A percentile compares a stretch with the other conserved stretches of the same genome.
Evolutionary conservation across 2,797 vertebrate species (phyloP).

Genomic region (Lacerta bilineata): DNA sequence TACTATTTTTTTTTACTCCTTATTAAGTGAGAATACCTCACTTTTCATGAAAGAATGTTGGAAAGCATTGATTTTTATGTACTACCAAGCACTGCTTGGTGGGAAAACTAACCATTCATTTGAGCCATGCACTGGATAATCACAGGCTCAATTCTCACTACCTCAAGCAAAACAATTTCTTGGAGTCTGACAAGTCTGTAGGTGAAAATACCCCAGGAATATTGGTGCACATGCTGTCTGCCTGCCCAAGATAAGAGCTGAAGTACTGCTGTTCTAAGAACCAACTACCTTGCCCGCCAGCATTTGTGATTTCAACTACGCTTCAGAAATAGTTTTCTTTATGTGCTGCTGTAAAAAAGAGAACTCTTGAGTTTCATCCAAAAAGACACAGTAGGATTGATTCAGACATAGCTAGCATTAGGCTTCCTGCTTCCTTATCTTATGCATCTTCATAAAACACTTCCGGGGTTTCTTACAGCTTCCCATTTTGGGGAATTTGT

Average conservation of each 20-base stretch:
- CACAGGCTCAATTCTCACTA: neutral
- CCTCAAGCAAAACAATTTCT: neutral
- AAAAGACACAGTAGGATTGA: neutral
- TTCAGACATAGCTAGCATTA: neutral
- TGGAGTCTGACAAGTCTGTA: neutral
- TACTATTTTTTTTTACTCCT: neutral
- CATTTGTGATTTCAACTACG: conserved; percentile 36
- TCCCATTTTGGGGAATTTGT: neutral
- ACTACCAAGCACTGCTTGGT: neutral
- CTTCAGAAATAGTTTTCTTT: neutral
- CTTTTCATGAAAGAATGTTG: neutral
- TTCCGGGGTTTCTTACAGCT: neutral
- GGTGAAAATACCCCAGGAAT: neutral
- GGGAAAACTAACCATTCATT: neutral
- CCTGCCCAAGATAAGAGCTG: neutral
- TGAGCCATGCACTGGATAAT: neutral
- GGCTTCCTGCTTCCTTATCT: neutral
- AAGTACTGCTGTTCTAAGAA: neutral
- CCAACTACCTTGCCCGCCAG: conserved; percentile 35
- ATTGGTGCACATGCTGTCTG: neutral
- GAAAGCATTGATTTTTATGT: neutral
- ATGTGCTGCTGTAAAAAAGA: neutral
- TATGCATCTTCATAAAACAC: neutral
- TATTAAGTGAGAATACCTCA: neutral
- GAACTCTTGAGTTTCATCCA: neutral